Conservation (phyloP, 1,140 invertebrate species). For the Drosophila paulistorum region DNA sequence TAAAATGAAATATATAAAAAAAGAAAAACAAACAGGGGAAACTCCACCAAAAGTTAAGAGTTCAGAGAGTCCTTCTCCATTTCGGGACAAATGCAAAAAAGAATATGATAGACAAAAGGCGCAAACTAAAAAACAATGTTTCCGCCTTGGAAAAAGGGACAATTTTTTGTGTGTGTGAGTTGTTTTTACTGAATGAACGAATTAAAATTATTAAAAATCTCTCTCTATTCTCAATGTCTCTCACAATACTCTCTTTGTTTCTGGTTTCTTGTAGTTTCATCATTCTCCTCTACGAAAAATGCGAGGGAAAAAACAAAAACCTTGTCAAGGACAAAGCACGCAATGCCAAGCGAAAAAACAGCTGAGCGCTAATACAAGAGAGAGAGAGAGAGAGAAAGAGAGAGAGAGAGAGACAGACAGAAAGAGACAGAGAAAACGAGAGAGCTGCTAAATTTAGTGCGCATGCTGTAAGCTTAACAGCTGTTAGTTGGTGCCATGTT, state of each 20-base stretch:
- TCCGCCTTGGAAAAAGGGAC: slow-evolving; percentile 49
- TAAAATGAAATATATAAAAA: not conserved
- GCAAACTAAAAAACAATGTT: slow-evolving; percentile 32
- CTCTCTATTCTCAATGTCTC: not conserved
- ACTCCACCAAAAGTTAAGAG: slow-evolving; percentile 56
- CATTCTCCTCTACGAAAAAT: slow-evolving; percentile 36
- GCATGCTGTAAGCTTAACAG: slow-evolving; percentile 51
- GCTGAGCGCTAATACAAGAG: slow-evolving; percentile 58
- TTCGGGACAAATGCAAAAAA: not conserved
- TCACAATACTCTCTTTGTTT: slow-evolving; percentile 13
- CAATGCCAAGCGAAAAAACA: slow-evolving; percentile 65
- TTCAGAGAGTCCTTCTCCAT: slow-evolving; percentile 21
- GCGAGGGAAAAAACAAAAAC: slow-evolving; percentile 72
- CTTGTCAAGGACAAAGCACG: slow-evolving; percentile 80
- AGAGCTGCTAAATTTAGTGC: slow-evolving; percentile 28
- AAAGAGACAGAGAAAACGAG: not conserved
- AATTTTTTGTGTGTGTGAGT: slow-evolving; percentile 36
- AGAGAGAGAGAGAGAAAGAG: not conserved
- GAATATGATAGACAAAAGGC: not conserved
- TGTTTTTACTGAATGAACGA: slow-evolving; percentile 65
- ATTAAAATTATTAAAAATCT: slow-evolving; percentile 31
- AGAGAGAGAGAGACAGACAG: too few relatives aligned
- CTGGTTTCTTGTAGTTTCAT: not conserved
- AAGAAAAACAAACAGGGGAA: slow-evolving; percentile 3
- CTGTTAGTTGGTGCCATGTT: slow-evolving; percentile 20